Conservation (phyloP, 2,797 vertebrate genomes). For the Microctenopoma steveboyesi region DNA sequence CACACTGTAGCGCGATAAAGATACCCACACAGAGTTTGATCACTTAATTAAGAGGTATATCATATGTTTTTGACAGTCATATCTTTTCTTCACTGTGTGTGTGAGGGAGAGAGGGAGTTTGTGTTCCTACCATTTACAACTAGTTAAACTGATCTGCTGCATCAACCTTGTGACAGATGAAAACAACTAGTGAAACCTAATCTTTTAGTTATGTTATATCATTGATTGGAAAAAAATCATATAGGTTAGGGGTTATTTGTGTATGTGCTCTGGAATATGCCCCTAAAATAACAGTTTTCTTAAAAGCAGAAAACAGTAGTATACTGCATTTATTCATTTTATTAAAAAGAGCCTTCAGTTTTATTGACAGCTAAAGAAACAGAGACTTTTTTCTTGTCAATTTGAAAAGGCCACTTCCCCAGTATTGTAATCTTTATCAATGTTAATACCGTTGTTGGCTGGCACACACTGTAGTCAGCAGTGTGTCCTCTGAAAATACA, state of each 20-base stretch:
- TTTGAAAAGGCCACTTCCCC: slow-evolving; percentile 5
- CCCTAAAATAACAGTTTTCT: background rate
- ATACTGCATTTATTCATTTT: background rate
- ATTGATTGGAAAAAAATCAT: background rate
- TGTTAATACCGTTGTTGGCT: slow-evolving; percentile 13
- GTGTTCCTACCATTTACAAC: background rate
- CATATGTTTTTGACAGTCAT: background rate
- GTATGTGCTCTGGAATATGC: background rate
- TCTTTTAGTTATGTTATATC: too few species aligned
- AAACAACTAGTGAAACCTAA: background rate
- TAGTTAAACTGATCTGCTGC: background rate
- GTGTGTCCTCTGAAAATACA: slow-evolving; percentile 16
- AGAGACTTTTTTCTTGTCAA: background rate
- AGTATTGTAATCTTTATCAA: background rate
- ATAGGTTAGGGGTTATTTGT: background rate
- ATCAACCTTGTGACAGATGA: background rate
- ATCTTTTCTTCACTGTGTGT: background rate
- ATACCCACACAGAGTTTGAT: background rate
- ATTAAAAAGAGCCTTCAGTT: slow-evolving; percentile 6
- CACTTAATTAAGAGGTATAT: background rate
- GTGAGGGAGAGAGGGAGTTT: background rate
- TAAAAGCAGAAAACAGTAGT: background rate
- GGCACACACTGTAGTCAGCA: background rate
- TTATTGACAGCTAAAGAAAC: slow-evolving; percentile 6
- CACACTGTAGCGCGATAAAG: background rate